Evolutionary conservation across 2,888 invertebrate genomes (phyloP).

Genomic region (Metalampra italica): DNA sequence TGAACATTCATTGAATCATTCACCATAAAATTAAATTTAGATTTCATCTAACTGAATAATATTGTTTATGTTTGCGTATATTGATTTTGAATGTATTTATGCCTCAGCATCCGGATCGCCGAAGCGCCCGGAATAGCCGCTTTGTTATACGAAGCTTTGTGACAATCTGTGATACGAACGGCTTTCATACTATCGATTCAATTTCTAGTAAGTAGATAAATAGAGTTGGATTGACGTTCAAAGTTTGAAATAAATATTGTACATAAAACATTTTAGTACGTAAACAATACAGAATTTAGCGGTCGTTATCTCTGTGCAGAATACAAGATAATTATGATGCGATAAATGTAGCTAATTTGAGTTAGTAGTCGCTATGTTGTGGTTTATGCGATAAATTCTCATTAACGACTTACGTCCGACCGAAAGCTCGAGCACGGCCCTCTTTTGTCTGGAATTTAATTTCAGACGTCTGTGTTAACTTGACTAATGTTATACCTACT

Average conservation of each 20-base stretch:
- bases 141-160: background rate
- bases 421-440: conserved; percentile 7
- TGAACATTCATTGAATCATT: conserved; percentile 37
- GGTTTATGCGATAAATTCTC: conserved; percentile 41
- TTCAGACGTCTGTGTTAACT: no score
- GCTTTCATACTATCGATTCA: background rate
- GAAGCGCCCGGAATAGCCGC: conserved; percentile 12
- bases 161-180: background rate
- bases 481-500: no score
- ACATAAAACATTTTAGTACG: conserved; percentile 28
- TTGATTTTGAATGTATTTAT: conserved; percentile 22
- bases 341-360: conserved; percentile 44
- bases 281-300: conserved; percentile 29
- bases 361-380: conserved; percentile 36
- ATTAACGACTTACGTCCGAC: conserved; percentile 37
- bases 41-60: conserved; percentile 33
- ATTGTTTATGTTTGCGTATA: conserved; percentile 28
- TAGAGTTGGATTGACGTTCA: background rate
- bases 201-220: background rate
- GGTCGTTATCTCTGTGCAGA: conserved; percentile 5
- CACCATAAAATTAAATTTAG: conserved; percentile 44
- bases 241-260: background rate
- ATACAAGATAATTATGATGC: conserved; percentile 13
- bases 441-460: background rate
- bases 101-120: conserved; percentile 23